A percentile compares a stretch with the other conserved stretches of the same genome.
Conservation (phyloP, 2,113 vertebrate species). For the Leptosomus discolor region DNA sequence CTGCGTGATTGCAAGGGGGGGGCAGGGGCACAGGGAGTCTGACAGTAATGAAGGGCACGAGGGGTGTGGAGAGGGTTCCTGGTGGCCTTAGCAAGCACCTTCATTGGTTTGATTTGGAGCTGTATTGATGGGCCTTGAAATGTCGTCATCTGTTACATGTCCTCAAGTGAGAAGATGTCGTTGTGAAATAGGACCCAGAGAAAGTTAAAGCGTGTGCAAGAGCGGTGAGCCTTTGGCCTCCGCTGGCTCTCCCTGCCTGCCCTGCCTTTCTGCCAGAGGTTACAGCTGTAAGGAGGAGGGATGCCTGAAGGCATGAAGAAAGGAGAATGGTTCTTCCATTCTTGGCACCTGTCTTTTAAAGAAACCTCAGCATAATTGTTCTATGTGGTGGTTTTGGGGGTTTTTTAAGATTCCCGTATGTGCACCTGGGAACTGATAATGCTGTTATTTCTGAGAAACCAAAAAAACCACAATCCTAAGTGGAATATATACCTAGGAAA, state of each 20-base stretch:
- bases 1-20: accelerated
- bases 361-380: neutral
- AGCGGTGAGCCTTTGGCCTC: neutral
- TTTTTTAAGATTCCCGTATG: neutral
- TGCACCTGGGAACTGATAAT: neutral
- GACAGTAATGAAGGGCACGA: neutral
- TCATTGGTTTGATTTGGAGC: neutral
- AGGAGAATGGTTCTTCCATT: neutral
- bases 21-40: neutral
- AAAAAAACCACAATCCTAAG: neutral
- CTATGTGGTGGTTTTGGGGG: neutral
- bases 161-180: neutral
- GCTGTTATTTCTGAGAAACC: neutral
- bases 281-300: neutral
- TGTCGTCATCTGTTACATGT: accelerated
- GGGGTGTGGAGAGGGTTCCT: neutral
- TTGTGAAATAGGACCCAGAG: neutral
- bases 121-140: neutral
- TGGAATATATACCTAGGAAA: neutral
- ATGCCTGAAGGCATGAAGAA: neutral
- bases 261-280: neutral
- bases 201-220: neutral
- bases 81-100: neutral
- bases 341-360: neutral
- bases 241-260: neutral